Conservation (phyloP, 2,113 vertebrate genomes). For the Anolis sagrei region DNA sequence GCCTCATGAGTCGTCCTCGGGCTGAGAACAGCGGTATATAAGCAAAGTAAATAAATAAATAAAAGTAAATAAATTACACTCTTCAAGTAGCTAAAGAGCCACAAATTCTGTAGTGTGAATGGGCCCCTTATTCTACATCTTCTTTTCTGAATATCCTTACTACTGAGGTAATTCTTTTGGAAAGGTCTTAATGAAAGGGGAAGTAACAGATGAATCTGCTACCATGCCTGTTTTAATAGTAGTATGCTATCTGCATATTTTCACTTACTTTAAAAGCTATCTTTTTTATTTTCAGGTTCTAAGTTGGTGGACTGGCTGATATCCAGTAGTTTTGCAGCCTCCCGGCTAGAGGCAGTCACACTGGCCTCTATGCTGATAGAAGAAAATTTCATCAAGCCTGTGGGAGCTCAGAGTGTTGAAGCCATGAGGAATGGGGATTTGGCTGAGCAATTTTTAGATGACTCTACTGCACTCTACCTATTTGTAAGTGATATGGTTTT, state of each 20-base stretch:
- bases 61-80: no score
- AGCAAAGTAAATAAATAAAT: no score
- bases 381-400: constrained; percentile 84
- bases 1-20: no score
- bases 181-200: neutral
- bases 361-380: constrained; percentile 90
- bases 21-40: no score
- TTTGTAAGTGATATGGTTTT: constrained; percentile 81
- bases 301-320: constrained; percentile 94
- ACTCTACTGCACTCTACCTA: constrained; percentile 90
- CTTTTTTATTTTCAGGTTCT: constrained; percentile 79
- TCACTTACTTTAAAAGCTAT: constrained; percentile 24
- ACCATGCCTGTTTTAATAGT: neutral
- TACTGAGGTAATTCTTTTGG: no score
- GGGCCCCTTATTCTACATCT: no score
- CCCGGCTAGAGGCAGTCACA: constrained; percentile 86
- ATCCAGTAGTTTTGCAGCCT: constrained; percentile 82
- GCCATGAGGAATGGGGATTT: constrained; percentile 81
- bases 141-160: no score
- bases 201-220: neutral
- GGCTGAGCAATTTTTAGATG: constrained; percentile 88
- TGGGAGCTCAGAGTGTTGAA: constrained; percentile 84
- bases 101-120: no score
- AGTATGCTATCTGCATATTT: neutral
- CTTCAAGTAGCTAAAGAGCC: no score